Conservation (phyloP, 2,113 vertebrate species). For the cattle (Bos taurus) region ARS-UCD2.0 NC_037334.1:51320001-51320500, state of each 20-base stretch:
- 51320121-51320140: not conserved
- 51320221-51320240: not conserved
- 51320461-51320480: not conserved
- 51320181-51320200: not conserved
- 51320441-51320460: not conserved
- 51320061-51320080: not conserved
- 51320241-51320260: not conserved
- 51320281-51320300: not conserved
- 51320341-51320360: not conserved
- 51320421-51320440: not conserved
- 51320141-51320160: not conserved
- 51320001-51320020: not conserved
- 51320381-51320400: conserved; percentile 16
- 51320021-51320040: not conserved
- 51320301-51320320: not conserved
- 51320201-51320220: not conserved
- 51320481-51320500: not conserved
- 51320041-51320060: not conserved
- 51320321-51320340: conserved; percentile 22
- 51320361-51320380: conserved; percentile 12
- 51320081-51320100: not conserved
- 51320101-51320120: not conserved
- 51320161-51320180: not conserved
- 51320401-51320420: not conserved
- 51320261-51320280: not conserved